A percentile compares a stretch with the other conserved stretches of the same genome.
phyloP scores from a whole-genome alignment of 2,888 invertebrate genomes.

The Drosophila niveifrons region DNA sequence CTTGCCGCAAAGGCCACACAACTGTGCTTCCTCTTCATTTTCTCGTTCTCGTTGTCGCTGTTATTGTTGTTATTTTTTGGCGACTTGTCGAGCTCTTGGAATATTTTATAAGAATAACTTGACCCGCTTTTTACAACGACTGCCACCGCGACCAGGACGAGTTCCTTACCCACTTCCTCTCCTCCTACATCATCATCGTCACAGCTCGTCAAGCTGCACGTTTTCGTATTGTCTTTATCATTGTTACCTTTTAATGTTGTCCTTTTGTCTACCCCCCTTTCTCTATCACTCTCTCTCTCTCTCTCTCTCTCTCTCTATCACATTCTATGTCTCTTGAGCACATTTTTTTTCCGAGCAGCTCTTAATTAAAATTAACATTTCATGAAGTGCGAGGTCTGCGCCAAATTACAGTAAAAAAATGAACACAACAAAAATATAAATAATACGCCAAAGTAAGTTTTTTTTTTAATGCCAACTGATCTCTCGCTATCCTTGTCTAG shows the following conservation, averaged over 20 bases:
- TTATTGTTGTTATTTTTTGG: slow-evolving; percentile 44
- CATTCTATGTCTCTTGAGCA: slow-evolving; percentile 8
- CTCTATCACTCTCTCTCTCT: not conserved
- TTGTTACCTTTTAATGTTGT: slow-evolving; percentile 45
- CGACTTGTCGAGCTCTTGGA: slow-evolving; percentile 68
- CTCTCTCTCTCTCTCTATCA: too few relatives aligned
- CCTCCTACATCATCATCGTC: slow-evolving; percentile 2
- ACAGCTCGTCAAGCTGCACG: slow-evolving; percentile 12
- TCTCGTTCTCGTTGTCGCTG: slow-evolving; percentile 15
- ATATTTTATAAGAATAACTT: slow-evolving; percentile 81
- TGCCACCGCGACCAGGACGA: not conserved
- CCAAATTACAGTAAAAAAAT: slow-evolving; percentile 27
- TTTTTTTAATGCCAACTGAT: slow-evolving; percentile 53
- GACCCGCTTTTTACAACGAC: slow-evolving; percentile 69
- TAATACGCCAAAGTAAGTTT: slow-evolving; percentile 48
- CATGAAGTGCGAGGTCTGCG: slow-evolving; percentile 49
- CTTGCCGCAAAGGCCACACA: slow-evolving; percentile 10
- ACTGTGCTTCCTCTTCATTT: slow-evolving; percentile 12
- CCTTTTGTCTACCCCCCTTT: slow-evolving; percentile 1
- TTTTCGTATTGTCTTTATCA: slow-evolving; percentile 44
- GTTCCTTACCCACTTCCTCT: not conserved
- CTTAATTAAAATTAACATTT: slow-evolving; percentile 81
- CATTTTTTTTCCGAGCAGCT: slow-evolving; percentile 30
- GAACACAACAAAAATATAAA: slow-evolving; percentile 14
- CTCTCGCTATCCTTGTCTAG: slow-evolving; percentile 17